Percentiles rank a stretch among this genome's conserved stretches.
Evolutionary conservation across 2,797 vertebrate genomes (phyloP).

Genomic region (Pseudomugil gertrudae): DNA sequence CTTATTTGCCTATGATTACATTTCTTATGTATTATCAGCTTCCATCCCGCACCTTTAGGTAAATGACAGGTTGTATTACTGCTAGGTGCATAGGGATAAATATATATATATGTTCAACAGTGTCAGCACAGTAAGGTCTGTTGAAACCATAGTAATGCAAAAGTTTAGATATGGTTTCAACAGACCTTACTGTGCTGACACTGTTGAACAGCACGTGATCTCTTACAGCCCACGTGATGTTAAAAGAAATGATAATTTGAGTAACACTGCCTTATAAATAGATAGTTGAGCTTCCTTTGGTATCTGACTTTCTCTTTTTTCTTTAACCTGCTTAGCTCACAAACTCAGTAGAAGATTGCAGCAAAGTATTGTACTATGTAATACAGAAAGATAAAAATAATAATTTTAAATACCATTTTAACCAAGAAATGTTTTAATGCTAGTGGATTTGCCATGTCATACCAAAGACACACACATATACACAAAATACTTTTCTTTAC

Average conservation of each 20-base stretch:
- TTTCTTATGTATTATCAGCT: no score
- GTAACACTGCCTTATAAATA: not conserved
- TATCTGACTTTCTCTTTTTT: not conserved
- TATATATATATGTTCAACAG: no score
- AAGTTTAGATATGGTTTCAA: no score
- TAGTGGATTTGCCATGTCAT: not conserved
- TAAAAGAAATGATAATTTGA: not conserved
- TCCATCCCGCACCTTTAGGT: no score
- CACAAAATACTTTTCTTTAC: conserved; percentile 22
- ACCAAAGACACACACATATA: not conserved
- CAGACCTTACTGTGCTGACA: conserved; percentile 20
- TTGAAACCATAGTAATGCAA: no score
- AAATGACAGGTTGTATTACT: no score
- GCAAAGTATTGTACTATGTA: not conserved
- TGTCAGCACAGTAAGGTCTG: no score
- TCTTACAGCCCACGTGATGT: conserved; percentile 9
- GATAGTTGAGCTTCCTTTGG: not conserved
- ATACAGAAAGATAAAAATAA: no score
- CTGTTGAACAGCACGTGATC: conserved; percentile 11
- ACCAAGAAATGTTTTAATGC: not conserved
- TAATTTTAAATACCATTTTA: not conserved
- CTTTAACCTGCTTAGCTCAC: not conserved
- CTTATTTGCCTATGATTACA: no score
- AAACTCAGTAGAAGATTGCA: not conserved
- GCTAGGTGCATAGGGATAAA: no score